Base-by-base conservation (phyloP, 2,888 invertebrate genomes). In the Ethmia dodecea region DNA sequence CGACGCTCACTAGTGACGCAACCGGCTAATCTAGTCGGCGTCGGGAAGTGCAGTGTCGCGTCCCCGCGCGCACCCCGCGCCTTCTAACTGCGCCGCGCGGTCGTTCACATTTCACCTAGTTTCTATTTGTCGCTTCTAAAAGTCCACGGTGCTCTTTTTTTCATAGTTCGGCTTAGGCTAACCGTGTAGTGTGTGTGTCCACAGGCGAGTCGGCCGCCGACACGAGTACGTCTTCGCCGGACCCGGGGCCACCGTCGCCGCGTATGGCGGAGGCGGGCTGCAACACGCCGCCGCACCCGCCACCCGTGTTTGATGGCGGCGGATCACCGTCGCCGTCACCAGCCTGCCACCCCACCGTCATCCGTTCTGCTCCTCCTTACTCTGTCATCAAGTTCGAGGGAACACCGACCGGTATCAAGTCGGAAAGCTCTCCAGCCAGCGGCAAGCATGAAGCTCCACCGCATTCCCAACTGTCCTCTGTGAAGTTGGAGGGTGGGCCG, bases 171-270 rank as follows among this genome's bases (percentile, higher is more conserved):
- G 38, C 46, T 57, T 45, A 68, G 53, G 43, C 52, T 88, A 66
- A 88, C 74, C 72, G 37, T n/a, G n/a, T 45, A 35, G 22, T 38
- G 40, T 50, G 69, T 81, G 72, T 72, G 60, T 57, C 55, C 64
- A 60, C 90, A 93, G 93, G 93, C 88, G 96, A 95, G 89, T 95
- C 95, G 77, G 93, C 95, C 87, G 95, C 95, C 77, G 96, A 96
- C 87, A 95, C 95, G 76, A 95, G 94, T 80, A 95, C 95, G 75
- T 95, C 95, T 75, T 96, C 95, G 73, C 95, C 95, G 78, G 95
- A 95, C 88, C 90, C 93, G 60, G 92, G 93, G 77, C 94, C 94
- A 73, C 90, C 93, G 77, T 95, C 95, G 72, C 94, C 94, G 74
- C 92, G 92, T 86, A 90, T 91, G 89, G 89, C 90, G 69, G 89